Conservation (phyloP, 37 sponge, comb jelly and placozoan species). For the Ianthella basta region DNA sequence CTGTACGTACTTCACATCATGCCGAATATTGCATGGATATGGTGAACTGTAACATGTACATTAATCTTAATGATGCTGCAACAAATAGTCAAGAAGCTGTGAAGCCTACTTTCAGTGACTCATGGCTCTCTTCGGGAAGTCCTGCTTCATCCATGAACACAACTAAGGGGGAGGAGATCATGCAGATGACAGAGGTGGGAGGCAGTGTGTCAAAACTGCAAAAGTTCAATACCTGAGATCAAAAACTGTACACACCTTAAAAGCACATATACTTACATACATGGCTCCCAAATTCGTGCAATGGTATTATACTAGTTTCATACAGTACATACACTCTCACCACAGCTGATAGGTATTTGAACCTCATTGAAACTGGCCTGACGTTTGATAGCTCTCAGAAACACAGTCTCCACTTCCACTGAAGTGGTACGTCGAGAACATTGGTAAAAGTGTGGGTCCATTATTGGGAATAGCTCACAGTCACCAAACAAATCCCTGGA, state of each 20-base stretch:
- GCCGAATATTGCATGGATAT: too few species aligned
- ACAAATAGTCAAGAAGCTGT: background rate
- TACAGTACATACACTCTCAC: background rate
- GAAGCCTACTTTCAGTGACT: constrained; percentile 39
- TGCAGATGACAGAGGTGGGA: background rate
- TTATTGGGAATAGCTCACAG: constrained; percentile 69
- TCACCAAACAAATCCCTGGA: constrained; percentile 56
- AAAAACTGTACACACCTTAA: background rate
- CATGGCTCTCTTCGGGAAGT: constrained; percentile 50
- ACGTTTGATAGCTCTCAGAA: constrained; percentile 82
- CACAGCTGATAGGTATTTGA: constrained; percentile 37
- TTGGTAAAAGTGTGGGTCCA: constrained; percentile 89
- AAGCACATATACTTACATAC: too few species aligned
- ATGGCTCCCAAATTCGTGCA: too few species aligned
- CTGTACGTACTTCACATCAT: too few species aligned
- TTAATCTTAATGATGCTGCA: too few species aligned
- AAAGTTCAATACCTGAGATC: too few species aligned
- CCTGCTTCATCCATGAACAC: constrained; percentile 74
- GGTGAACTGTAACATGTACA: too few species aligned
- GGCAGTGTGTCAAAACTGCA: too few species aligned
- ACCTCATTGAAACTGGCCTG: constrained; percentile 31
- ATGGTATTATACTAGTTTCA: too few species aligned
- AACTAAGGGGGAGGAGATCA: background rate
- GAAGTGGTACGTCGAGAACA: constrained; percentile 92
- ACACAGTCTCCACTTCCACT: constrained; percentile 85